Evolutionary conservation across 2,888 invertebrate species (phyloP), one percentile per base, ranked within the genome.

Genomic region (Zygaena filipendulae): DNA sequence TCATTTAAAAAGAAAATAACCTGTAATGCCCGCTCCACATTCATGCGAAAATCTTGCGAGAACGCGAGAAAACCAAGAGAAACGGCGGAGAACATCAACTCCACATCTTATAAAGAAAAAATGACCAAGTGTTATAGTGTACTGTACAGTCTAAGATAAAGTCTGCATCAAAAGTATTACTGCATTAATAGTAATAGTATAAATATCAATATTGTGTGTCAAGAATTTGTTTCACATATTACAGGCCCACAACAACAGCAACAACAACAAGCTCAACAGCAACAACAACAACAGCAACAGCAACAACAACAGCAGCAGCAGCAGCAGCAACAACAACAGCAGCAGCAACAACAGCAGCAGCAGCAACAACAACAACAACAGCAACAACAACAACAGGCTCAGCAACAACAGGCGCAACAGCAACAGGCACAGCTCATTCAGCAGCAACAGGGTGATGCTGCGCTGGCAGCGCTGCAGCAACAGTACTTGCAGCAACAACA

Each of bases 401-500:
- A 68, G 27, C 51, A 64, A 3, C 68, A 70, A 38, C 74, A 74
- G 33, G 70, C 68, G 36, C 71, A 71, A 35, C 66, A 54, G 20
- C 66, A 62, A 13, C 71, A 70, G 33, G 66, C 66, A 10, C 80
- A 81, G 23, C 36, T 52, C 42, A 45, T 49, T 22, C 57, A 58
- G 18, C 50, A 52, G 39, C 52, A 55, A 40, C 71, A 79, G 42
- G 80, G 70, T 14, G 80, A 80, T 25, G 68, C 75, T 1, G 75
- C 74, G 4, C 52, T 79, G 25, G 77, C 75, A 0, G 77, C 77
- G n/a, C 29, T 75, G 40, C 79, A 77, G 32, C 81, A 80, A 30
- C 81, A 81, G 35, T 81, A 75, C 25, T 70, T 69, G 26, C 79
- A 80, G 35, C 81, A 71, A 21, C 72, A 70, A 24, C 83, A 82